Base-by-base conservation (phyloP, 2,888 invertebrate genomes). In the Chymomyza caudatula region DNA sequence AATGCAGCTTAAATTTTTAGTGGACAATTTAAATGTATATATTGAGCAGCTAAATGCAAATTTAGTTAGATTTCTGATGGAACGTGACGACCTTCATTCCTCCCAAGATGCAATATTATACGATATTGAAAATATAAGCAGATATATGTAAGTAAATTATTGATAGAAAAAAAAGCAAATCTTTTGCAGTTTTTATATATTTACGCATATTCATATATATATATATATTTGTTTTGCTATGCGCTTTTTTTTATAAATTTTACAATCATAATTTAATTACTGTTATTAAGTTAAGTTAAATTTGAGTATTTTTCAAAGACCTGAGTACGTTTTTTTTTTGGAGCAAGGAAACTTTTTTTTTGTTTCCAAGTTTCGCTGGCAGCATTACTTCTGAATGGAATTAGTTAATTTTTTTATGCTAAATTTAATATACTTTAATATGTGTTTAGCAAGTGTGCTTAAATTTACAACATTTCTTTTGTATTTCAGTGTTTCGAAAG, bases 21-120 rank as follows among this genome's bases (percentile, higher is more conserved):
- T 70, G 15, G 63, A 71, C 25, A 66, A 52, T 44, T 47, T 71
- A n/a, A 59, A 71, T n/a, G 19, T 51, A n/a, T 63, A 63, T 42
- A 63, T 71, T 23, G 53, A 66, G 51, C 49, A 54, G 4, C 29
- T 70, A 1, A 71, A 71, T 37, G 56, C 59, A 13, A 57, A 61
- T 23, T 54, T 71, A 19, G 42, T 71, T 11, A 70, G 70, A 43
- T 66, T 25, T 53, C 63, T 71, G 13, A 66, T 55, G 29, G 71
- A 71, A 44, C 56, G 71, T n/a, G 71, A 71, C 20, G 71, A 71
- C 44, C 60, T 71, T 0, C 60, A 60, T 49, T 63, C 43, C 55
- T 66, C 60, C 25, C 70, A 71, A 70, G 69, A 71, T 29, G 66
- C 57, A 51, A 66, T 71, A 54, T 52, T 71, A 47, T 29, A 58